Evolutionary conservation across 2,113 vertebrate genomes (phyloP).

Genomic region (Aplodontia rufa): DNA sequence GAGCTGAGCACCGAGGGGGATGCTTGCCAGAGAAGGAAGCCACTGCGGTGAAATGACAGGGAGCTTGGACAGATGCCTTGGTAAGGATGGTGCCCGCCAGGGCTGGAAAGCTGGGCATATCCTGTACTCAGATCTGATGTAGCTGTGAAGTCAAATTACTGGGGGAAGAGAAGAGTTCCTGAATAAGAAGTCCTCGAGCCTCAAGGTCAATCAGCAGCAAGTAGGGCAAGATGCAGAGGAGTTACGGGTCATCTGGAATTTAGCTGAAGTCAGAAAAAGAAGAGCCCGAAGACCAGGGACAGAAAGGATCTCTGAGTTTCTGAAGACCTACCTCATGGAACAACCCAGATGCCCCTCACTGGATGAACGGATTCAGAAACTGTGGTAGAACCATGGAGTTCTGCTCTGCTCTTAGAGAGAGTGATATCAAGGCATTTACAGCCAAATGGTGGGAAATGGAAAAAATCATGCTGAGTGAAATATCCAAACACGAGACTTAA

Average conservation of each 20-base stretch:
- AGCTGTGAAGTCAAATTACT: not conserved
- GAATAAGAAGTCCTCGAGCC: not conserved
- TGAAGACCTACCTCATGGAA: no score
- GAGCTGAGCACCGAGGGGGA: not conserved
- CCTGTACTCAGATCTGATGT: not conserved
- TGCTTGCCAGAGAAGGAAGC: not conserved
- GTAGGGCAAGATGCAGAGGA: not conserved
- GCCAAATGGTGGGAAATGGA: no score
- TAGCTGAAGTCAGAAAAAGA: not conserved
- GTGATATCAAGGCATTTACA: no score
- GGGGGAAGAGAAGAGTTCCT: not conserved
- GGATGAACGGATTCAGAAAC: no score
- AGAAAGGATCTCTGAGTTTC: no score
- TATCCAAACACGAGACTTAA: no score
- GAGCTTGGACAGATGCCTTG: not conserved
- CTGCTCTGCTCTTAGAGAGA: no score
- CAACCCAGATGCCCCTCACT: no score
- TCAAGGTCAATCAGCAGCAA: not conserved
- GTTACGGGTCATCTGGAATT: not conserved
- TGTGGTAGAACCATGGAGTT: no score
- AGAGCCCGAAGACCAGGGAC: not conserved
- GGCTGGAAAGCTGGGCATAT: not conserved
- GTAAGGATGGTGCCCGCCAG: not conserved
- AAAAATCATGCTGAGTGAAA: no score
- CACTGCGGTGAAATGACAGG: not conserved